These are phyloP conservation scores for Donacobius atricapilla DNA, from an alignment of 2,113 vertebrate genomes.

Conservation along the genomic window DNA sequence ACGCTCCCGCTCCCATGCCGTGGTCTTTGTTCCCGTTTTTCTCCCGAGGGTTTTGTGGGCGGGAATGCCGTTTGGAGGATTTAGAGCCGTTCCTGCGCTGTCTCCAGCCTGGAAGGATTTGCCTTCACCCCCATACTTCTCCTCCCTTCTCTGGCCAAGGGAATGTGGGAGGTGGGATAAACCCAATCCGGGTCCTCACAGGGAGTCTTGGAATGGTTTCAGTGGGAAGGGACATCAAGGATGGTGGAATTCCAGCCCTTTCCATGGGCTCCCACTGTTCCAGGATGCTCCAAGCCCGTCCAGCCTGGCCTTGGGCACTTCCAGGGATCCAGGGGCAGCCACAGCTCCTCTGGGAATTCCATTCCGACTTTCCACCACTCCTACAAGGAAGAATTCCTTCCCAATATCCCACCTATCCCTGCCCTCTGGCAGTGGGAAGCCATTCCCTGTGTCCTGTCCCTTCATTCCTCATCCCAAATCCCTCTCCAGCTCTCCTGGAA, in stretches of 20 bases:
- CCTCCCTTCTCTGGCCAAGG: background rate
- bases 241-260: background rate
- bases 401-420: accelerated
- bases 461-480: no score
- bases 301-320: background rate
- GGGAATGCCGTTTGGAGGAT: background rate
- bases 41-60: accelerated
- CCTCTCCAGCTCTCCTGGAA: background rate
- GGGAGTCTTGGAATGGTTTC: background rate
- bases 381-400: accelerated
- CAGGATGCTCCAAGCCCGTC: accelerated
- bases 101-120: background rate
- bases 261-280: accelerated
- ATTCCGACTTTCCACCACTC: accelerated
- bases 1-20: accelerated
- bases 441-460: background rate
- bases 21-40: background rate
- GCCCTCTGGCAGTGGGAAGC: background rate
- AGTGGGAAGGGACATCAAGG: background rate
- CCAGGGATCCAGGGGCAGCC: background rate
- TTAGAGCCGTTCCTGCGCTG: background rate
- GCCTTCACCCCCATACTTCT: accelerated
- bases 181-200: no score
- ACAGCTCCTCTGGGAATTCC: background rate
- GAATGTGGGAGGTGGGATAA: background rate